Evolutionary conservation across 2,888 invertebrate species (phyloP).

Genomic region (Escarpia spicata): DNA sequence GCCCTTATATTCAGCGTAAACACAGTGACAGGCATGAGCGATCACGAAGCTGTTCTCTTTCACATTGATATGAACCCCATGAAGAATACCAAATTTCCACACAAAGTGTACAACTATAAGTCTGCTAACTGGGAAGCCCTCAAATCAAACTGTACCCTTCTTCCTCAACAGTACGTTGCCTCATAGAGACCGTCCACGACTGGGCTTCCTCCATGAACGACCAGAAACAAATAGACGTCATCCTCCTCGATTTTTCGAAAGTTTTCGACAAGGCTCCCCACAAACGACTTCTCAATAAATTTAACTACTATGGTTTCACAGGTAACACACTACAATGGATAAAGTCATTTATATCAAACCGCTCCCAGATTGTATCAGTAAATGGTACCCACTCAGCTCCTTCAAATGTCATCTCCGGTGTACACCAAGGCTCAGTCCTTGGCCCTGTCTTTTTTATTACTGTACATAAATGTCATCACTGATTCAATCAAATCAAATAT

Average conservation of each 20-base stretch:
- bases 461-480: neutral
- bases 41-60: too few species aligned
- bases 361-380: neutral
- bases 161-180: too few species aligned
- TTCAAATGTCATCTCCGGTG: neutral
- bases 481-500: neutral
- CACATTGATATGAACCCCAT: too few species aligned
- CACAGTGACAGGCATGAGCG: too few species aligned
- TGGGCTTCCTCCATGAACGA: neutral
- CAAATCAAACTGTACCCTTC: too few species aligned
- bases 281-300: neutral
- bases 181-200: too few species aligned
- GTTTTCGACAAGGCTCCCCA: neutral
- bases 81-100: too few species aligned
- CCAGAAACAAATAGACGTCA: neutral
- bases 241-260: neutral
- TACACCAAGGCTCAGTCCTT: neutral
- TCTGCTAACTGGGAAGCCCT: too few species aligned
- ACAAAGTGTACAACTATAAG: too few species aligned
- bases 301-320: neutral
- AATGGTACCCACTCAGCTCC: neutral
- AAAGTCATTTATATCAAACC: neutral
- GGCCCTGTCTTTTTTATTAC: neutral
- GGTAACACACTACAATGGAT: neutral
- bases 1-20: too few species aligned